Evolutionary conservation across 2,888 invertebrate genomes (phyloP), one percentile per base, ranked within the genome.

Genomic region (Drosophila basisetae): DNA sequence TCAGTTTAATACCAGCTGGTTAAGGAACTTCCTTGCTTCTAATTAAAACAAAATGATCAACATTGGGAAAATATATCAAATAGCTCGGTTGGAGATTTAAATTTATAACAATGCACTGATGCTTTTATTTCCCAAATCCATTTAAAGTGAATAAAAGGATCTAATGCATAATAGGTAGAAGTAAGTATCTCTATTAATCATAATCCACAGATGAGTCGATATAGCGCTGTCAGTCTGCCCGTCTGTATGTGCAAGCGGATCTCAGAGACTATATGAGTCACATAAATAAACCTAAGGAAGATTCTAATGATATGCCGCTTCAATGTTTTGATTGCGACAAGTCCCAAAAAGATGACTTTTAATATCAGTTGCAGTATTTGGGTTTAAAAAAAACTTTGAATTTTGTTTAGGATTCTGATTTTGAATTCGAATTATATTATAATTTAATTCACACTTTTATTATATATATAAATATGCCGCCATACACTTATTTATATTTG

Each of bases 121-220:
- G 4, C 10, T 2, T 4, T 39, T 0, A 4, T n/a, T 0, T 1
- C n/a, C 10, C 2, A 1, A 41, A 41, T n/a, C 1, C 39, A 39
- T 39, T 37, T 9, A 18, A 39, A 39, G 18, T 13, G 6, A 1
- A 1, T 13, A 47, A 13, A 22, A 13, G 0, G 6, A 22, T 7
- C 2, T 47, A 16, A 13, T 22, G 0, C 41, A 22, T 47, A 4
- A 47, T 1, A 7, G 47, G 22, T 4, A 47, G 7, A 16, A 7
- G 13, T 7, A 47, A 47, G 7, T 16, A 16, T 7, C 13, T 47
- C 1, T 7, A 25, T 3, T 7, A 47, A 25, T 13, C 13, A 13
- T 3, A 22, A 7, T 13, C 22, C 22, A 4, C 7, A 13, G 13
- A 47, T 13, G 7, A 22, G 47, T 7, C 4, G 13, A 47, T 0